Conservation (phyloP, 2,113 vertebrate species). For the Muscicapa adusta region DNA sequence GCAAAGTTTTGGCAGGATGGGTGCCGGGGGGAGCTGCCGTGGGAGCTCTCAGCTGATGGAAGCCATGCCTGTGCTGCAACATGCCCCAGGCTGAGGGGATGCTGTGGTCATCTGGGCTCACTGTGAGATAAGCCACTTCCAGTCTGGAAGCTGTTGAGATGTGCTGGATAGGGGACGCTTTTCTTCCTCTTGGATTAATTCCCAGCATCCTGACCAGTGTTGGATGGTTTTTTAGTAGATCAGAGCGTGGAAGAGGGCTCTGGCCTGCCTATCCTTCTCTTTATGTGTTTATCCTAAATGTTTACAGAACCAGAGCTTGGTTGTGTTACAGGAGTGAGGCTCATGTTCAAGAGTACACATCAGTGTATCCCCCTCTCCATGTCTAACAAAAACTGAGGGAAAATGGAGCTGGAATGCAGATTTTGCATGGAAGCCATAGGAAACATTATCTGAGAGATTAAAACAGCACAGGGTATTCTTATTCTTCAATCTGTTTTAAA, state of each 20-base stretch:
- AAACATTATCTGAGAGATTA: not conserved
- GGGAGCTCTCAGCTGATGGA: not conserved
- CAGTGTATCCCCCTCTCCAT: not conserved
- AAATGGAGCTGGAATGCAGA: not conserved
- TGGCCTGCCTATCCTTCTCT: not conserved
- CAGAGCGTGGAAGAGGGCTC: not conserved
- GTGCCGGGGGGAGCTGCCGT: not conserved
- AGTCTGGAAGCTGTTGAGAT: not conserved
- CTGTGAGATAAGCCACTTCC: not conserved
- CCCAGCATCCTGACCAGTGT: not conserved
- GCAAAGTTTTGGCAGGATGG: not conserved
- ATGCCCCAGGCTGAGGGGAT: not conserved
- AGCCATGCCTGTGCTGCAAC: not conserved
- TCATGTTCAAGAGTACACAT: rapidly evolving
- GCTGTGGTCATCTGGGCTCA: not conserved
- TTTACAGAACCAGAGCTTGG: not conserved
- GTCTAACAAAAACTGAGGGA: not conserved
- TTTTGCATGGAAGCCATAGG: not conserved
- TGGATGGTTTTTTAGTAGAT: not conserved
- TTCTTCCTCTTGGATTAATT: not conserved
- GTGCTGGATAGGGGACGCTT: not conserved
- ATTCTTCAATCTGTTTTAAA: slow-evolving; percentile 6
- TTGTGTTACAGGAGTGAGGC: not conserved
- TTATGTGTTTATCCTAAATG: not conserved
- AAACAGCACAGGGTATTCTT: not conserved